Conservation (phyloP, 2,888 invertebrate genomes). For the Tribolium freemani region DNA sequence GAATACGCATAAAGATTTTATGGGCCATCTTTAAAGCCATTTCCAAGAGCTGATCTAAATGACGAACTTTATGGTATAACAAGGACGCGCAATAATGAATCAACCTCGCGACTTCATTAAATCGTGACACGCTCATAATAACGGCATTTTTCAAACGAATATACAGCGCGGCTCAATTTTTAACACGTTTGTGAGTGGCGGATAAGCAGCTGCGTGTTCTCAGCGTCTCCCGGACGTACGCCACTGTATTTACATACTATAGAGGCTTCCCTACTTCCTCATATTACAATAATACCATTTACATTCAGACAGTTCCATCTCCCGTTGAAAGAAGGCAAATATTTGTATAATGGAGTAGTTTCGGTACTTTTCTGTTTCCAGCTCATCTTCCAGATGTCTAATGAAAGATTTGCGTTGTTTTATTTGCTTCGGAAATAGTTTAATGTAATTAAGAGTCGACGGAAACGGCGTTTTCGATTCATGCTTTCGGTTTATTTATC, state of each 20-base stretch:
- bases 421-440: background rate
- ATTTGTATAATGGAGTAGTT: conserved; percentile 66
- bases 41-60: conserved; percentile 40
- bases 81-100: conserved; percentile 38
- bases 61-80: conserved; percentile 38
- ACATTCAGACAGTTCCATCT: conserved; percentile 62
- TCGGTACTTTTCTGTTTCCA: conserved; percentile 38
- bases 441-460: conserved; percentile 26
- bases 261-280: conserved; percentile 60
- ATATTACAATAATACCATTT: conserved; percentile 65
- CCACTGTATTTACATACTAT: conserved; percentile 60
- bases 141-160: conserved; percentile 22
- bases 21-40: conserved; percentile 32
- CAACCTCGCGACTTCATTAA: conserved; percentile 36
- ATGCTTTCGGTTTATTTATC: conserved; percentile 41
- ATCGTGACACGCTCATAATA: conserved; percentile 27
- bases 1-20: conserved; percentile 44
- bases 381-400: conserved; percentile 27
- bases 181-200: background rate
- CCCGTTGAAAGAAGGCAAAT: conserved; percentile 64
- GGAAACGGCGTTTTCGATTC: background rate
- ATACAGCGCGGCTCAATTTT: background rate
- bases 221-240: conserved; percentile 50
- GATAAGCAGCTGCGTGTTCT: conserved; percentile 52
- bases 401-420: conserved; percentile 46